These are phyloP conservation scores for Caradrina kadenii DNA, from an alignment of 2,888 invertebrate genomes.

Conservation along the genomic window DNA sequence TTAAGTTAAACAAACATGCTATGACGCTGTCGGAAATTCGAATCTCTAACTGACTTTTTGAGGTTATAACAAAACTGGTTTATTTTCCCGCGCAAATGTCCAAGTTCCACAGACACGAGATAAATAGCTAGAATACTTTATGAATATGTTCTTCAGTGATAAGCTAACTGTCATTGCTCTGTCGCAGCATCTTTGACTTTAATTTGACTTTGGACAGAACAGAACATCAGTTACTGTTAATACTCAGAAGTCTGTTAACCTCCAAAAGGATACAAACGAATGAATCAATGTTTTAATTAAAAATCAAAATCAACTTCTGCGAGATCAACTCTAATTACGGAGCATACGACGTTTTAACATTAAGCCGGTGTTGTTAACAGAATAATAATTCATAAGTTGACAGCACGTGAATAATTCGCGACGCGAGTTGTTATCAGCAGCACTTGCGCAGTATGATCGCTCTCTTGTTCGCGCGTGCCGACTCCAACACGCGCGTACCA, in stretches of 20 bases:
- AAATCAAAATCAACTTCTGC: conserved; percentile 63
- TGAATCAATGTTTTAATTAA: conserved; percentile 38
- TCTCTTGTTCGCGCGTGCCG: conserved; percentile 83
- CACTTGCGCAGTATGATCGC: conserved; percentile 84
- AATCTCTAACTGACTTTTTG: background rate
- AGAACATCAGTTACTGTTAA: conserved; percentile 9
- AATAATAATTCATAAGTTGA: conserved; percentile 87
- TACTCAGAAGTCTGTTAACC: conserved; percentile 1
- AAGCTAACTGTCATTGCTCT: conserved; percentile 34
- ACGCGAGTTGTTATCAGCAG: conserved; percentile 83
- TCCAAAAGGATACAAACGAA: conserved; percentile 5
- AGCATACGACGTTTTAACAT: conserved; percentile 75
- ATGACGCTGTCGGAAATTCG: background rate
- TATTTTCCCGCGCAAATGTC: conserved; percentile 60
- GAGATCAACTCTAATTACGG: conserved; percentile 71
- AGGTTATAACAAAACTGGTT: conserved; percentile 26
- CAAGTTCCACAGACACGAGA: conserved; percentile 12
- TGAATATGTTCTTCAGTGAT: conserved; percentile 28
- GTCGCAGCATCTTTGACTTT: conserved; percentile 35
- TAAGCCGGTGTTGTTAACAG: conserved; percentile 79
- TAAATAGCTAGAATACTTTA: conserved; percentile 16
- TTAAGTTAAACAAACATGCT: conserved; percentile 30
- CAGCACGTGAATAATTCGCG: conserved; percentile 87
- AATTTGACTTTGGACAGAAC: conserved; percentile 24
- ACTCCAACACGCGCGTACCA: conserved; percentile 71